Percentiles rank a stretch among this genome's conserved stretches.
These are phyloP conservation scores for Aphis gossypii DNA, from an alignment of 1,140 invertebrate genomes.

Conservation along the genomic window DNA sequence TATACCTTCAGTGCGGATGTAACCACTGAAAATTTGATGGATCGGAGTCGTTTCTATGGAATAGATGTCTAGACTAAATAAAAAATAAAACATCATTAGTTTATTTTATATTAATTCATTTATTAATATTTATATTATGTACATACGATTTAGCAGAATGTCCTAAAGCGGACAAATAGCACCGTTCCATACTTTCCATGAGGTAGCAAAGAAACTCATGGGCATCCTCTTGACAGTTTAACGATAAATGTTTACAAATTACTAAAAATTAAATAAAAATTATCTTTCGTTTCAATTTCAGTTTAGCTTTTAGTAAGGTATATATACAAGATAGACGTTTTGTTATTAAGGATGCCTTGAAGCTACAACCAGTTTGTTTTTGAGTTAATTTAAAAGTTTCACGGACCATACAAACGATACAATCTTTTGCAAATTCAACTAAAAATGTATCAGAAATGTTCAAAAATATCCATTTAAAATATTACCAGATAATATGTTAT, in stretches of 20 bases:
- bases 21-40: conserved; percentile 95
- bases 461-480: background rate
- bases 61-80: conserved; percentile 79
- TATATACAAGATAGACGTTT: conserved; percentile 70
- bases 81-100: conserved; percentile 7
- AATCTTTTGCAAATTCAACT: conserved; percentile 70
- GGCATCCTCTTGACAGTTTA: conserved; percentile 94
- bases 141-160: conserved; percentile 51
- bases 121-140: background rate
- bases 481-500: background rate
- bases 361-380: conserved; percentile 71
- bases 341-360: conserved; percentile 75
- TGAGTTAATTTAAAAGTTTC: conserved; percentile 76
- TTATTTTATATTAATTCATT: no score
- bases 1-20: conserved; percentile 84
- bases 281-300: background rate
- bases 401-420: conserved; percentile 84
- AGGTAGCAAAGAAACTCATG: conserved; percentile 94
- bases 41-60: conserved; percentile 95
- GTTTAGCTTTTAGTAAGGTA: background rate
- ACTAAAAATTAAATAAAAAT: conserved; percentile 64
- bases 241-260: conserved; percentile 89
- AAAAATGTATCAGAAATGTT: conserved; percentile 63
- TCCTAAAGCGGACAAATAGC: conserved; percentile 73
- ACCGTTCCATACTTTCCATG: conserved; percentile 91